Evolutionary conservation across 2,888 invertebrate species (phyloP).

Genomic region (Oxystoma pomonae): DNA sequence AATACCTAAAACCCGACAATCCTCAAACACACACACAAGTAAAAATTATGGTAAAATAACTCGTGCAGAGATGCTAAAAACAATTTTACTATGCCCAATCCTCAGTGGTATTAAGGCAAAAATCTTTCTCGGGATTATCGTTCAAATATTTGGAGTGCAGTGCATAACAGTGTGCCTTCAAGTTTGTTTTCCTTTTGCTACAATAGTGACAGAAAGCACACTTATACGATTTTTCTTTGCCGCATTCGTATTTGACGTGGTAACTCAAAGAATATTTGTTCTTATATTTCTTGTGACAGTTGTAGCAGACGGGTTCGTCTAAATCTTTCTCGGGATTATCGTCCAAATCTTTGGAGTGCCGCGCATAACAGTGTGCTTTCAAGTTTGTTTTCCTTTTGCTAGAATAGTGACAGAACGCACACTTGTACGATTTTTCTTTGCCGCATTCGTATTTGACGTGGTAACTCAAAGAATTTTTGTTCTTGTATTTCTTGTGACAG

Average conservation of each 20-base stretch:
- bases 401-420: constrained; percentile 15
- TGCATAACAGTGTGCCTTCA: constrained; percentile 24
- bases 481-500: constrained; percentile 26
- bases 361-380: constrained; percentile 6
- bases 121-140: no score
- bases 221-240: constrained; percentile 31
- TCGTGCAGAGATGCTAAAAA: no score
- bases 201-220: constrained; percentile 31
- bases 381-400: constrained; percentile 12
- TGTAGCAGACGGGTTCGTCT: neutral
- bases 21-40: no score
- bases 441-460: constrained; percentile 23
- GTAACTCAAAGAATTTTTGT: constrained; percentile 21
- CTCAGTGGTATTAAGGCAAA: no score
- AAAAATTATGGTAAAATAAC: no score
- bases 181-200: constrained; percentile 31
- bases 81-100: no score
- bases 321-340: neutral
- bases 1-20: no score
- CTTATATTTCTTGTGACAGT: constrained; percentile 22
- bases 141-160: constrained; percentile 9
- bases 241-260: constrained; percentile 35
- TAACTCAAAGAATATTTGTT: constrained; percentile 28
- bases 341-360: no score
- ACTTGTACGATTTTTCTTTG: constrained; percentile 8